Base-by-base conservation (phyloP, 2,113 vertebrate genomes). In the Paraplagusia blochii region DNA sequence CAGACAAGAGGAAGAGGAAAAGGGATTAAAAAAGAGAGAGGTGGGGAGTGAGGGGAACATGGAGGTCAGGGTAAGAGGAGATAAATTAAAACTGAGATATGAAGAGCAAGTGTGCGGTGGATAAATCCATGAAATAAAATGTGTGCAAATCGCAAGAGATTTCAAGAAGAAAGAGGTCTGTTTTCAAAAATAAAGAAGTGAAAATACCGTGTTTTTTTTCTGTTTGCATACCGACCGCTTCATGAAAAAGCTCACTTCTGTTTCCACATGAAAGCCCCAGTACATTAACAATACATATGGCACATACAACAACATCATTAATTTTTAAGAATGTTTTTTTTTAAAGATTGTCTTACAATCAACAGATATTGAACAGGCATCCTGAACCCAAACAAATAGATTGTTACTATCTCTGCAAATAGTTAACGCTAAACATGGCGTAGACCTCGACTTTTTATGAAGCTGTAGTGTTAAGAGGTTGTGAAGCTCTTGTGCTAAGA, bases 151-250 rank as follows among this genome's bases (percentile, higher is more conserved):
- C 47, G 29, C 66, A 64, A 45, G 53, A 36, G 38, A 61, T 75
- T 56, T 75, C 45, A 63, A 60, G 58, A 59, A 63, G 60, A 70
- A 62, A 56, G 53, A 66, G 53, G 29, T 43, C 53, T 68, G 36
- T 72, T 59, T 63, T 29, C 18, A 53, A 40, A 65, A 56, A 60
- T 11, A 4, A 8, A 44, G 35, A 53, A 40, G 63, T 69, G 46
- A 55, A 57, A 55, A 74, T 12, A 44, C 69, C 48, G n/a, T 64
- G 63, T 64, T 71, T 84, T 80, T 67, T 71, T 73, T 77, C 82
- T 80, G 66, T 71, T 73, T 77, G 83, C 82, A 84, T 77, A 79
- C 69, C 62, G 64, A 88, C 85, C 82, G 68, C 56, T 65, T 85
- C 85, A 85, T 69, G 69, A 81, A 81, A 72, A 74, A 79, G 76